phyloP scores from a whole-genome alignment of 1,140 invertebrate genomes.

The Venturia canescens region DNA sequence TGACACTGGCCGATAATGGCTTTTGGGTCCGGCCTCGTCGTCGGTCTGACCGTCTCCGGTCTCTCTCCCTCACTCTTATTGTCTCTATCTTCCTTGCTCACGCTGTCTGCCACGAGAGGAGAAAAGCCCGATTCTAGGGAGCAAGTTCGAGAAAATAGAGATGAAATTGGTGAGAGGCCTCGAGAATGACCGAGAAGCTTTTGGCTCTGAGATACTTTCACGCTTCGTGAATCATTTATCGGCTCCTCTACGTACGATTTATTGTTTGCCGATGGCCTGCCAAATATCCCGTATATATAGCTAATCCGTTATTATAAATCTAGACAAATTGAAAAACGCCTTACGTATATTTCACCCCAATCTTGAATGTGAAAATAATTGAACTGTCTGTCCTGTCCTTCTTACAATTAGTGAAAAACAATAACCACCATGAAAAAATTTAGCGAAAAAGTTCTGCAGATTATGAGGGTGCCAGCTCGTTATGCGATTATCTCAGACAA shows the following conservation, averaged over 20 bases:
- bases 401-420: not conserved
- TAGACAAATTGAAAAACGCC: not conserved
- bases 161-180: constrained; percentile 66
- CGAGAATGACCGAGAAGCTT: constrained; percentile 51
- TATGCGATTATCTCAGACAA: constrained; percentile 42
- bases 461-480: too few relatives aligned
- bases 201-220: constrained; percentile 58
- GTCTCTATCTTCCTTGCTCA: not conserved
- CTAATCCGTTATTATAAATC: not conserved
- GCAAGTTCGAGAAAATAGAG: constrained; percentile 67
- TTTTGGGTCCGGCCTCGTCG: constrained; percentile 58
- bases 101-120: not conserved
- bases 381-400: not conserved
- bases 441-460: not conserved
- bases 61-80: not conserved
- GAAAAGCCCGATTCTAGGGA: constrained; percentile 57
- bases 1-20: constrained; percentile 70
- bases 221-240: constrained; percentile 61
- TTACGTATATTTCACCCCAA: too few relatives aligned
- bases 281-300: constrained; percentile 1
- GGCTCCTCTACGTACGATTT: constrained; percentile 21
- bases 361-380: too few relatives aligned
- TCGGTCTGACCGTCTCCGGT: constrained; percentile 44
- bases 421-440: not conserved
- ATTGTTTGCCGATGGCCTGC: constrained; percentile 33